phyloP scores from a whole-genome alignment of 2,888 invertebrate species.

The Gastracanthus pulcherrimus region DNA sequence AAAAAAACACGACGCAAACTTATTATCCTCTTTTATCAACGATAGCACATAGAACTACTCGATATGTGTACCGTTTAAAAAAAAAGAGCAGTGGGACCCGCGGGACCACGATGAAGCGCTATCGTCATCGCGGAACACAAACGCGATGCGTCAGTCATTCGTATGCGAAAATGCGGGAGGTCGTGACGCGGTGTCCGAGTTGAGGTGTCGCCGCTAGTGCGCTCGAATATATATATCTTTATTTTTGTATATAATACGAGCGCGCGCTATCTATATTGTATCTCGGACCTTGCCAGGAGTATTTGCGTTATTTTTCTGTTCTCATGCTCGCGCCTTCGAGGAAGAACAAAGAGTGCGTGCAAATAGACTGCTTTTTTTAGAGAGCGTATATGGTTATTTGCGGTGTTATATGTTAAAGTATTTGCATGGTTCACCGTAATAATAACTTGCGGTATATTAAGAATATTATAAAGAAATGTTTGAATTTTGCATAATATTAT shows the following conservation, averaged over 20 bases:
- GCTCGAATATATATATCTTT: background rate
- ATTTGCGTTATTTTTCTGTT: background rate
- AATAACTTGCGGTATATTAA: no score
- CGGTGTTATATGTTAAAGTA: no score
- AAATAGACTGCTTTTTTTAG: background rate
- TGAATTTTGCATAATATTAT: no score
- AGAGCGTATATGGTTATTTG: background rate
- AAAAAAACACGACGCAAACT: no score
- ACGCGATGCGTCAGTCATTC: slow-evolving; percentile 32
- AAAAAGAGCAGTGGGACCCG: background rate
- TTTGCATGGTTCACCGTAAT: no score
- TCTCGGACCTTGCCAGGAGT: background rate
- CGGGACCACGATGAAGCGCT: background rate
- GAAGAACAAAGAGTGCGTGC: background rate
- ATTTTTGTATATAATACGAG: background rate
- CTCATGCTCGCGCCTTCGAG: no score
- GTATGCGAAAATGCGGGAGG: slow-evolving; percentile 37
- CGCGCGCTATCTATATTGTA: background rate
- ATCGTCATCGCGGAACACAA: no score
- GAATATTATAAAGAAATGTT: no score
- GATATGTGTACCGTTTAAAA: background rate
- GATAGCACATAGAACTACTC: no score
- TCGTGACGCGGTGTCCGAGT: slow-evolving; percentile 1
- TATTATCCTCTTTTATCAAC: no score
- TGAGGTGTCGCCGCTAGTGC: background rate